Conservation (phyloP, 1,140 invertebrate genomes). For the Cephus cinctus region DNA sequence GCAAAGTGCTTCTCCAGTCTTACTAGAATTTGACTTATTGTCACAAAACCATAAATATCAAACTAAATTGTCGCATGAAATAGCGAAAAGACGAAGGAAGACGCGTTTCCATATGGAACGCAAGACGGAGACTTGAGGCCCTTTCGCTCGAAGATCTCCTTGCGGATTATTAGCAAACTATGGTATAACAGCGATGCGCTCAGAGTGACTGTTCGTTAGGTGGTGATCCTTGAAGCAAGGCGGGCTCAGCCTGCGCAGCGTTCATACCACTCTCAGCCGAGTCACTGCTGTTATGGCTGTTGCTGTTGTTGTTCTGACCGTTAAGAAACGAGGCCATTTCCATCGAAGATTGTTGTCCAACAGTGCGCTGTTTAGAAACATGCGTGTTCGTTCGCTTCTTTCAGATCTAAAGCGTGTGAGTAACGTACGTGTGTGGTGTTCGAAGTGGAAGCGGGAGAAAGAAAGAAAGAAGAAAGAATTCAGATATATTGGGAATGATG, state of each 20-base stretch:
- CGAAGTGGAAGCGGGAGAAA: no score
- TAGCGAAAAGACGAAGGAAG: no score
- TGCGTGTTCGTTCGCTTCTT: conserved; percentile 56
- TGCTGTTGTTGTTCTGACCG: conserved; percentile 62
- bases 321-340: conserved; percentile 63
- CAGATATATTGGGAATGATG: conserved; percentile 32
- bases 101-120: no score
- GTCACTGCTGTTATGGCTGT: conserved; percentile 25
- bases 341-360: conserved; percentile 55
- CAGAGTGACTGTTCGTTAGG: conserved; percentile 14
- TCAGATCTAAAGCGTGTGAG: conserved; percentile 54
- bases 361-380: conserved; percentile 58
- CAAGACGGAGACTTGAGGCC: neutral
- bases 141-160: neutral
- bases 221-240: conserved; percentile 7
- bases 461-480: conserved; percentile 40
- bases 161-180: neutral
- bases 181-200: neutral
- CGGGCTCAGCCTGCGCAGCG: conserved; percentile 10
- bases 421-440: conserved; percentile 53
- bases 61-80: no score
- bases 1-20: no score
- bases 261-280: conserved; percentile 23
- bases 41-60: no score
- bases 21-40: no score